These are phyloP conservation scores for Rhagium mordax DNA, from an alignment of 2,888 invertebrate species.

Conservation along the genomic window DNA sequence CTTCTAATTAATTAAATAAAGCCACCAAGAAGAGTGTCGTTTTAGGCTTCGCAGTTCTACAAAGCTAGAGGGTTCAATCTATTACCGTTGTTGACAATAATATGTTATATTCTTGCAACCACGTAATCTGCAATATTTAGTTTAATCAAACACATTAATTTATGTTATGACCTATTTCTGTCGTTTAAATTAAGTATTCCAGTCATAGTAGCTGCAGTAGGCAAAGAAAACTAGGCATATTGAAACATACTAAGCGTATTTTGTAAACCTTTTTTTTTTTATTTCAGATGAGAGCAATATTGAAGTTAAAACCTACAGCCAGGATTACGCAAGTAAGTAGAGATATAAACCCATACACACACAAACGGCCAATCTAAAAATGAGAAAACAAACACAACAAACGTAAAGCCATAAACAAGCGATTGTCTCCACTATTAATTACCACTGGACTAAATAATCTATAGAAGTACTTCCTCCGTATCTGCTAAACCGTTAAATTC, in stretches of 20 bases:
- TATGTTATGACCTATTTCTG: neutral
- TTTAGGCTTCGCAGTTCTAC: too few relatives aligned
- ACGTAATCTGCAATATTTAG: neutral
- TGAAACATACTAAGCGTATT: neutral
- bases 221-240: too few relatives aligned
- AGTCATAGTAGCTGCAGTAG: too few relatives aligned
- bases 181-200: too few relatives aligned
- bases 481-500: conserved; percentile 29
- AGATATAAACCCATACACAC: too few relatives aligned
- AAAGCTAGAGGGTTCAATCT: too few relatives aligned
- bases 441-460: conserved; percentile 18
- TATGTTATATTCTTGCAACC: neutral
- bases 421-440: conserved; percentile 7
- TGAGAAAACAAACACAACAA: conserved; percentile 4
- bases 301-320: conserved; percentile 54
- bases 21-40: too few relatives aligned
- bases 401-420: conserved; percentile 22
- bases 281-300: conserved; percentile 57
- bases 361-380: too few relatives aligned
- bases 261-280: conserved; percentile 26
- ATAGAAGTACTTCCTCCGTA: conserved; percentile 18
- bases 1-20: too few relatives aligned
- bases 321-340: conserved; percentile 57
- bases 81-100: too few relatives aligned
- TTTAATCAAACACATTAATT: neutral